These are phyloP conservation scores for Magallana angulata DNA, from an alignment of 1,140 invertebrate genomes.

Conservation along the genomic window DNA sequence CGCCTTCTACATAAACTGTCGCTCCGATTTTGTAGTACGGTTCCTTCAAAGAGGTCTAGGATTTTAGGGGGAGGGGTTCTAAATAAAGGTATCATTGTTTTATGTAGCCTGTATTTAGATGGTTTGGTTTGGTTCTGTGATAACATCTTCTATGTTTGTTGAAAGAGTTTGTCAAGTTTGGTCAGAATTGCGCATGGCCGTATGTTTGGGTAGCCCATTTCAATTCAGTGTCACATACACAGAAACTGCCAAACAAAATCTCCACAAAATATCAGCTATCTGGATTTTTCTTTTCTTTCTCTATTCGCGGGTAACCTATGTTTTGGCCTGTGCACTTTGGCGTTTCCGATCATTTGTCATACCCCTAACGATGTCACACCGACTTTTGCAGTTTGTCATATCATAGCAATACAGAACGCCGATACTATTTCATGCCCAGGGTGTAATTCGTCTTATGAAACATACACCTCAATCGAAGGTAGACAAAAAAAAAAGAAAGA, in stretches of 20 bases:
- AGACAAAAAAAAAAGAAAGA: background rate
- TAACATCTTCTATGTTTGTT: conserved; percentile 32
- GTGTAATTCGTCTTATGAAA: conserved; percentile 36
- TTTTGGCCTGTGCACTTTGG: background rate
- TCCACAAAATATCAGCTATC: background rate
- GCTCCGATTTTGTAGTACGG: background rate
- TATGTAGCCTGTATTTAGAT: conserved; percentile 8
- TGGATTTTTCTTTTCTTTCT: background rate
- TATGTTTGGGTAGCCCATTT: conserved; percentile 15
- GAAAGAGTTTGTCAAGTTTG: conserved; percentile 22
- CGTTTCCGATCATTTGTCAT: conserved; percentile 12
- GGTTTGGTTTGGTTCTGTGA: background rate
- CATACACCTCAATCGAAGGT: conserved; percentile 17
- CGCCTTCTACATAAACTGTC: background rate
- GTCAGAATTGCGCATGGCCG: background rate
- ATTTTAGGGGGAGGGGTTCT: background rate
- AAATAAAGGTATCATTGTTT: conserved; percentile 27
- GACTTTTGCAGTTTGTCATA: conserved; percentile 37
- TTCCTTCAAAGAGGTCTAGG: background rate
- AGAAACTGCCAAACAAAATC: conserved; percentile 23
- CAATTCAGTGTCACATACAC: conserved; percentile 11
- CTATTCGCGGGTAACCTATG: conserved; percentile 27
- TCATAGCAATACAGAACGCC: conserved; percentile 6
- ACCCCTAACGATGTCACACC: conserved; percentile 19
- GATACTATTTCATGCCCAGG: conserved; percentile 18